Evolutionary conservation across 2,888 invertebrate genomes (phyloP).

Genomic region (Tortricodes alternella): DNA sequence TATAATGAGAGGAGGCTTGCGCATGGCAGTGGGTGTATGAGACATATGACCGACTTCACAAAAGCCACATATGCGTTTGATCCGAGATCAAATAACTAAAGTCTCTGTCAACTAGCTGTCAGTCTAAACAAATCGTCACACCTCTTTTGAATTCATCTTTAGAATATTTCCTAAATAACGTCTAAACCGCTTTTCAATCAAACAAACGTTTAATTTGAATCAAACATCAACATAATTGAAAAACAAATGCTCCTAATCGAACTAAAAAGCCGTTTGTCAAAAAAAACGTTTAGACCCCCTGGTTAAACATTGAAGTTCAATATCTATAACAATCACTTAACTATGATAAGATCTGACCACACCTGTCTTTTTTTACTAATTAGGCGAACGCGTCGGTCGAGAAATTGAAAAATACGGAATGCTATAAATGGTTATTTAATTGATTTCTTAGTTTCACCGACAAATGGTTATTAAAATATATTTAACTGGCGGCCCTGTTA

Average conservation of each 20-base stretch:
- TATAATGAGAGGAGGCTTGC: too few species aligned
- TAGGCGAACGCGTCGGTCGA: neutral
- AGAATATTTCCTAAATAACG: too few species aligned
- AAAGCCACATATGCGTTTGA: too few species aligned
- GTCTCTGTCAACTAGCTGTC: too few species aligned
- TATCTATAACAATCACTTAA: conserved; percentile 1
- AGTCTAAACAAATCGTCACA: too few species aligned
- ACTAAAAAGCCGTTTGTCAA: conserved; percentile 2
- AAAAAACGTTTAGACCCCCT: neutral
- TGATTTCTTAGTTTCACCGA: neutral
- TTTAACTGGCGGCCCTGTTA: too few species aligned
- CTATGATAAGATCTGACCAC: neutral
- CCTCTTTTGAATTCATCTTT: neutral
- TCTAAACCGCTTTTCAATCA: too few species aligned
- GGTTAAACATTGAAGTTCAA: neutral
- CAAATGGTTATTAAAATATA: too few species aligned
- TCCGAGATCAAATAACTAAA: too few species aligned
- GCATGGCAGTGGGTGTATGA: too few species aligned
- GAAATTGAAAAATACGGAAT: conserved; percentile 3
- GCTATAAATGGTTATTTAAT: neutral
- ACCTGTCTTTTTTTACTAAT: neutral
- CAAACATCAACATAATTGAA: conserved; percentile 1
- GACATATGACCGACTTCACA: too few species aligned
- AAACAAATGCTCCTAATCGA: neutral
- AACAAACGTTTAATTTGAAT: neutral